These are phyloP conservation scores for Rhagonycha lutea DNA, from an alignment of 2,888 invertebrate genomes.

Conservation along the genomic window DNA sequence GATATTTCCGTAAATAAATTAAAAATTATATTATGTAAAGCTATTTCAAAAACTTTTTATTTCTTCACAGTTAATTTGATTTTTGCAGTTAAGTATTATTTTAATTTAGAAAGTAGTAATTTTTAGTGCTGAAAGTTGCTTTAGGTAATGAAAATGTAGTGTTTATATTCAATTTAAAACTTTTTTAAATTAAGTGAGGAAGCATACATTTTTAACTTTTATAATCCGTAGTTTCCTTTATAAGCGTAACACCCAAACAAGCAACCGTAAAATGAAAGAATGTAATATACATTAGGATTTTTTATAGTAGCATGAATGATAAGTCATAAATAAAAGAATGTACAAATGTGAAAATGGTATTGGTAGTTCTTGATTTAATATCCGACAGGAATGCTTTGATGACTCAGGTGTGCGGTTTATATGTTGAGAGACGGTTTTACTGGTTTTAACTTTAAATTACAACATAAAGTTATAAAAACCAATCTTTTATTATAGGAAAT, in stretches of 20 bases:
- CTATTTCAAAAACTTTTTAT: too few species aligned
- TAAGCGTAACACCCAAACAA: constrained; percentile 7
- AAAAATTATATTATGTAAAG: too few species aligned
- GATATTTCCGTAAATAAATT: too few species aligned
- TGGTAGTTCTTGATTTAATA: constrained; percentile 22
- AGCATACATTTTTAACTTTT: background rate
- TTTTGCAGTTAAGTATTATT: background rate
- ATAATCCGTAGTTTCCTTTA: background rate
- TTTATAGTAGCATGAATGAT: constrained; percentile 15
- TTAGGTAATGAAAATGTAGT: background rate
- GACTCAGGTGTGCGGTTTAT: background rate
- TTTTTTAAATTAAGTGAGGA: background rate
- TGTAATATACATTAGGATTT: constrained; percentile 18
- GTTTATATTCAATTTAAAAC: background rate
- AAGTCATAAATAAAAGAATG: constrained; percentile 24
- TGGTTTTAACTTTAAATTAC: background rate
- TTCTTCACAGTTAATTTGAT: background rate
- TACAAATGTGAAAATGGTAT: constrained; percentile 19
- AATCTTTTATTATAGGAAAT: background rate
- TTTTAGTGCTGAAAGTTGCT: background rate
- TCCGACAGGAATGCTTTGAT: constrained; percentile 7
- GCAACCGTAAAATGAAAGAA: constrained; percentile 10
- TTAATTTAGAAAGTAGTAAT: background rate
- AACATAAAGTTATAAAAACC: background rate
- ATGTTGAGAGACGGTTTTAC: background rate